These are phyloP conservation scores for Aplysina aerophoba DNA, from an alignment of 37 sponge, comb jelly and placozoan species.

Conservation along the genomic window DNA sequence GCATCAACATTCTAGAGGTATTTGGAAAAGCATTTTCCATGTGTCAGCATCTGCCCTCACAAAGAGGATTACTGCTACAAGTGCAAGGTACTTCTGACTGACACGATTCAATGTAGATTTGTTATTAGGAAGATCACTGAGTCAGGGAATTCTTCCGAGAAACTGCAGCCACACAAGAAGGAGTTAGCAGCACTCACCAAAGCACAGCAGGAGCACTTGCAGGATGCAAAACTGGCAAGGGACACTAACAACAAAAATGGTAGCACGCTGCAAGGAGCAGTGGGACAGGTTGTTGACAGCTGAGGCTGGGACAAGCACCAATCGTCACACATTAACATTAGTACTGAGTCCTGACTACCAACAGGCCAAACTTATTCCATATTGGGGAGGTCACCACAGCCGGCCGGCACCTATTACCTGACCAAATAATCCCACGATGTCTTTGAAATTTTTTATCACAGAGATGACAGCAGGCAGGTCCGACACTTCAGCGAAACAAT, in stretches of 20 bases:
- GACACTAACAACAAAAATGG: slow-evolving; percentile 24
- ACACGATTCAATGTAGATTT: background rate
- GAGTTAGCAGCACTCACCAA: background rate
- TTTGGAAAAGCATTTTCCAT: slow-evolving; percentile 41
- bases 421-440: slow-evolving; percentile 41
- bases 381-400: slow-evolving; percentile 53
- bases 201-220: slow-evolving; percentile 19
- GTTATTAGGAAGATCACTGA: slow-evolving; percentile 24
- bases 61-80: slow-evolving; percentile 60
- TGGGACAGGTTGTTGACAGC: slow-evolving; percentile 9
- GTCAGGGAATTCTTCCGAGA: slow-evolving; percentile 39
- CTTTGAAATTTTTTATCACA: slow-evolving; percentile 55
- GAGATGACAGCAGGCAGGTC: background rate
- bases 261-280: slow-evolving; percentile 13
- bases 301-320: background rate
- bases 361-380: slow-evolving; percentile 46
- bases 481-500: slow-evolving; percentile 39
- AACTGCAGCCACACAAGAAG: slow-evolving; percentile 9
- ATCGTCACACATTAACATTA: slow-evolving; percentile 23
- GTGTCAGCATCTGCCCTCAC: slow-evolving; percentile 20
- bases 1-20: slow-evolving; percentile 26
- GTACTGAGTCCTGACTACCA: slow-evolving; percentile 52
- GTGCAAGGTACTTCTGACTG: background rate
- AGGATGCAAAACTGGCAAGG: background rate
- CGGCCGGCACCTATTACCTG: slow-evolving; percentile 50